Evolutionary conservation across 2,888 invertebrate genomes (phyloP).

Genomic region (Xylota segnis): DNA sequence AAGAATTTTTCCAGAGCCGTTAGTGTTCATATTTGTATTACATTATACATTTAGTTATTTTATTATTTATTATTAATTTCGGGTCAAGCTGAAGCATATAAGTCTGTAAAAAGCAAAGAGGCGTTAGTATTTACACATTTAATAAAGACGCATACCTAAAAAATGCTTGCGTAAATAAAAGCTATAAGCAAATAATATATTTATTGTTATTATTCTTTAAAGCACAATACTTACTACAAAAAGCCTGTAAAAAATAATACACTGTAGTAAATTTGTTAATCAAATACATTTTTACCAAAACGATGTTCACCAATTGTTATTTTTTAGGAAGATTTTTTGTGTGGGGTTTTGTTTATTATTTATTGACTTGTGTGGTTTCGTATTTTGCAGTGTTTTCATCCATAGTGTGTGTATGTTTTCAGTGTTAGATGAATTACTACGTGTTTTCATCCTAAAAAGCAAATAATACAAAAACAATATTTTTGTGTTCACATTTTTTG

Average conservation of each 20-base stretch:
- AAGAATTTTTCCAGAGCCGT: too few species aligned
- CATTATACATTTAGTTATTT: background rate
- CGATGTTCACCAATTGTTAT: slow-evolving; percentile 43
- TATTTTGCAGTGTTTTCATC: slow-evolving; percentile 55
- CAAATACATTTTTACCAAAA: slow-evolving; percentile 43
- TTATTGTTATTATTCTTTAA: slow-evolving; percentile 38
- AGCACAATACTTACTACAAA: slow-evolving; percentile 81
- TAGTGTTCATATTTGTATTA: too few species aligned
- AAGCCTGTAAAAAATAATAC: slow-evolving; percentile 81
- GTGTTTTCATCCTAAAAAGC: slow-evolving; percentile 65
- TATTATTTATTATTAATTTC: background rate
- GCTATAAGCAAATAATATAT: slow-evolving; percentile 32
- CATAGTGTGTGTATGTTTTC: slow-evolving; percentile 56
- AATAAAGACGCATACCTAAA: background rate
- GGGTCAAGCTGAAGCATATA: slow-evolving; percentile 49
- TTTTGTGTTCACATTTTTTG: slow-evolving; percentile 29
- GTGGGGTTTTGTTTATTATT: slow-evolving; percentile 4
- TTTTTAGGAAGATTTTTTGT: background rate
- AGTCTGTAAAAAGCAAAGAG: slow-evolving; percentile 68
- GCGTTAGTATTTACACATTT: slow-evolving; percentile 52
- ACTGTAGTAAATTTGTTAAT: slow-evolving; percentile 69
- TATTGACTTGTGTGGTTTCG: slow-evolving; percentile 34
- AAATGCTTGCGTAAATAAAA: slow-evolving; percentile 46
- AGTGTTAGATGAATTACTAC: slow-evolving; percentile 64
- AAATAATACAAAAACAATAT: slow-evolving; percentile 48